Percentiles rank a stretch among this genome's conserved stretches.
phyloP scores from a whole-genome alignment of 1,140 invertebrate genomes.

The Chymomyza costata region DNA sequence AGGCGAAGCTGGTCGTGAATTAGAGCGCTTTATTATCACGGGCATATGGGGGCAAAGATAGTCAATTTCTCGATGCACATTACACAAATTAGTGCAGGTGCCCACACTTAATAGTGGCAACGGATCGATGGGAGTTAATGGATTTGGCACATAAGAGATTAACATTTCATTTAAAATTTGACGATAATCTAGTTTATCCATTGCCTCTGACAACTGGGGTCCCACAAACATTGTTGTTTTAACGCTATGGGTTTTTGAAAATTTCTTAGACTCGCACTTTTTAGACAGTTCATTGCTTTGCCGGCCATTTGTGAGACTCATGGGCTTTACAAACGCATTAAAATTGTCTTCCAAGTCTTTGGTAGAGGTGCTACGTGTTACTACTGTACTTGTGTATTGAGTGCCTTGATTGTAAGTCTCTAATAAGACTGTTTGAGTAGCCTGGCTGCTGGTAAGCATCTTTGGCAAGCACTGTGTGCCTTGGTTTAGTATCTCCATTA shows the following conservation, averaged over 20 bases:
- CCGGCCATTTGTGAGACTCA: no score
- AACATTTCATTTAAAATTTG: conserved; percentile 56
- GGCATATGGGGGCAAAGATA: conserved; percentile 21
- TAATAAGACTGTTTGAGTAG: no score
- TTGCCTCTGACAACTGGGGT: conserved; percentile 51
- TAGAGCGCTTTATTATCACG: conserved; percentile 41
- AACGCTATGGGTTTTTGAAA: no score
- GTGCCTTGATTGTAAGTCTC: conserved; percentile 38
- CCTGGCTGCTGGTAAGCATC: no score
- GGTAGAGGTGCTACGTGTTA: conserved; percentile 62
- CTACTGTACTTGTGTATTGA: conserved; percentile 60
- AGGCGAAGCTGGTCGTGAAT: conserved; percentile 49
- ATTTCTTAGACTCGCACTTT: no score
- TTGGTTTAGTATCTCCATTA: no score
- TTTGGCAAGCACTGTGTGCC: no score
- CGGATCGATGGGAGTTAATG: conserved; percentile 46
- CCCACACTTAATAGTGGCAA: conserved; percentile 12
- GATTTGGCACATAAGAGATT: conserved; percentile 22
- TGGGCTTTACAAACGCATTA: conserved; percentile 17
- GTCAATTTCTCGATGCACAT: conserved; percentile 51
- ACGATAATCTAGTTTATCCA: conserved; percentile 17
- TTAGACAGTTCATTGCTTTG: no score
- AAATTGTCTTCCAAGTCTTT: no score
- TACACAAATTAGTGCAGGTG: conserved; percentile 57
- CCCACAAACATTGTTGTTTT: no score